Percentiles rank a stretch among this genome's conserved stretches.
Conservation (phyloP, 2,797 vertebrate species). For the Pseudochromis fuscus region DNA sequence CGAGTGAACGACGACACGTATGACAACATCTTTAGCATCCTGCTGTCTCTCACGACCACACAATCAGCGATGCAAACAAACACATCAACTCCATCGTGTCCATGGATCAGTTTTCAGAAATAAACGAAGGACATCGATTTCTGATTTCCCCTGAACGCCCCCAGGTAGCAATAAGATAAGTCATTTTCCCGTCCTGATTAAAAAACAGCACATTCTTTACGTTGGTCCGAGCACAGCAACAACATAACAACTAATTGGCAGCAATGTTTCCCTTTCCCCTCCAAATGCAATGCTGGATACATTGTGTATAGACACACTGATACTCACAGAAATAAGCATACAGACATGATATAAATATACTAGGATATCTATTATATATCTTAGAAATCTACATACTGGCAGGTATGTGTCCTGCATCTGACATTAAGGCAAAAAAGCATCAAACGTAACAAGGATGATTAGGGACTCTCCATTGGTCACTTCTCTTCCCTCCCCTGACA, state of each 20-base stretch:
- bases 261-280: slow-evolving; percentile 63
- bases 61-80: slow-evolving; percentile 28
- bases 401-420: slow-evolving; percentile 83
- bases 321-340: slow-evolving; percentile 80
- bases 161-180: slow-evolving; percentile 54
- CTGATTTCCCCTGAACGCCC: slow-evolving; percentile 34
- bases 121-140: slow-evolving; percentile 26
- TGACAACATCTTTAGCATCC: slow-evolving; percentile 58
- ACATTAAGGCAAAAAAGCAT: slow-evolving; percentile 89
- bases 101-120: slow-evolving; percentile 40
- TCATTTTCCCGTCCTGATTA: slow-evolving; percentile 57
- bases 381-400: slow-evolving; percentile 81
- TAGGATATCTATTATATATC: slow-evolving; percentile 81
- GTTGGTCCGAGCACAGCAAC: slow-evolving; percentile 73
- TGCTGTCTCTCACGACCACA: slow-evolving; percentile 35
- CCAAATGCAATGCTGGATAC: slow-evolving; percentile 75
- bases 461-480: slow-evolving; percentile 68
- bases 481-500: slow-evolving; percentile 67
- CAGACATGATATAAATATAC: slow-evolving; percentile 83
- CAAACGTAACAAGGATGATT: slow-evolving; percentile 82
- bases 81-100: slow-evolving; percentile 25
- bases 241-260: slow-evolving; percentile 67
- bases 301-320: slow-evolving; percentile 76
- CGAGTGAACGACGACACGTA: slow-evolving; percentile 55
- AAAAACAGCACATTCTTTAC: slow-evolving; percentile 79